Conservation (phyloP, 1,140 invertebrate genomes). For the Drosophila orena region DNA sequence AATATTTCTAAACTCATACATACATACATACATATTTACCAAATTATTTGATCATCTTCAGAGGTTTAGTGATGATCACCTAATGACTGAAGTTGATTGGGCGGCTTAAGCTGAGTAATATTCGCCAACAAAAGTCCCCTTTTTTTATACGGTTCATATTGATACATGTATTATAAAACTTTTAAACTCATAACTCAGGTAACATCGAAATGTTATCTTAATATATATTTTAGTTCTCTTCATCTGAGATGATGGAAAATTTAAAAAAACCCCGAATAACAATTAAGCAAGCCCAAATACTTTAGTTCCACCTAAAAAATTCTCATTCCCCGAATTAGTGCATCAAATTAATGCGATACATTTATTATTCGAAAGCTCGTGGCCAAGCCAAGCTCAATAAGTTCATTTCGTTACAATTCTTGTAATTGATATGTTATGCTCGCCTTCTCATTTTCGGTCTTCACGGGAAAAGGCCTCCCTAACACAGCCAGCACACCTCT, state of each 20-base stretch:
- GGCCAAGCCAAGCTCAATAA: conserved; percentile 18
- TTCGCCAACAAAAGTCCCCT: too few species aligned
- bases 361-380: conserved; percentile 25
- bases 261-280: too few species aligned
- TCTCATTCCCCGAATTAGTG: conserved; percentile 8
- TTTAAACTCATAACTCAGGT: background rate
- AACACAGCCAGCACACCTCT: conserved; percentile 28
- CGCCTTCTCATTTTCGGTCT: conserved; percentile 14
- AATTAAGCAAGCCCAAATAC: background rate
- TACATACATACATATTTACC: conserved; percentile 36
- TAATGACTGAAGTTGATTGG: conserved; percentile 33
- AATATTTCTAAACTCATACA: conserved; percentile 40
- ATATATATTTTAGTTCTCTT: too few species aligned
- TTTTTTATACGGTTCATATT: background rate
- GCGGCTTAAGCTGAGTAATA: background rate
- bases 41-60: conserved; percentile 41
- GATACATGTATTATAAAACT: background rate
- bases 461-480: conserved; percentile 5
- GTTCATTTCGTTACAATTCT: conserved; percentile 30
- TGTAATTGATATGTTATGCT: conserved; percentile 67
- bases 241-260: too few species aligned
- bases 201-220: too few species aligned
- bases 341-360: conserved; percentile 14
- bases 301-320: background rate
- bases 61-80: conserved; percentile 9